These are phyloP conservation scores for Meteorus colon DNA, from an alignment of 2,888 invertebrate genomes.

Conservation along the genomic window DNA sequence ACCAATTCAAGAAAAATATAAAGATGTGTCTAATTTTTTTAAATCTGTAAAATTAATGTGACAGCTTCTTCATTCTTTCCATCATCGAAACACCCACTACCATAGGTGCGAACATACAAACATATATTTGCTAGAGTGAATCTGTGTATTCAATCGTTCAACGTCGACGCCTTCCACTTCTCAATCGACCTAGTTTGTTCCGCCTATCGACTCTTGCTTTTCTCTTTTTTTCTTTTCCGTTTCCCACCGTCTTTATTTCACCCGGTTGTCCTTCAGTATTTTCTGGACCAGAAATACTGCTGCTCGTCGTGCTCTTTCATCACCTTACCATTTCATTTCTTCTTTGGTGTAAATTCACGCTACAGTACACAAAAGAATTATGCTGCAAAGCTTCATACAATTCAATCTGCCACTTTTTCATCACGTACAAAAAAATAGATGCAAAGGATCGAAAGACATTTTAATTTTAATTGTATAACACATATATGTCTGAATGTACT, in stretches of 20 bases:
- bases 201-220: slow-evolving; percentile 62
- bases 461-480: not conserved
- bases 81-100: slow-evolving; percentile 17
- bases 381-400: slow-evolving; percentile 12
- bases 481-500: not conserved
- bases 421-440: not conserved
- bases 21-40: slow-evolving; percentile 1
- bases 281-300: not conserved
- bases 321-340: not conserved
- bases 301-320: not conserved
- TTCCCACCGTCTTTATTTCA: slow-evolving; percentile 9
- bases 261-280: not conserved
- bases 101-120: slow-evolving; percentile 21
- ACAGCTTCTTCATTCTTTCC: not conserved
- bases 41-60: not conserved
- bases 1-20: not conserved
- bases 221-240: not conserved
- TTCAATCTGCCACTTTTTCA: slow-evolving; percentile 1
- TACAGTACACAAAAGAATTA: not conserved
- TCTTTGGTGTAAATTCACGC: slow-evolving; percentile 9
- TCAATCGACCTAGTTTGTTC: slow-evolving; percentile 64
- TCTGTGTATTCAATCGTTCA: slow-evolving; percentile 66
- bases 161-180: slow-evolving; percentile 54
- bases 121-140: slow-evolving; percentile 45
- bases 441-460: no score